A percentile compares a stretch with the other conserved stretches of the same genome.
Evolutionary conservation across 2,113 vertebrate genomes (phyloP).

Genomic region (Eonycteris spelaea): DNA sequence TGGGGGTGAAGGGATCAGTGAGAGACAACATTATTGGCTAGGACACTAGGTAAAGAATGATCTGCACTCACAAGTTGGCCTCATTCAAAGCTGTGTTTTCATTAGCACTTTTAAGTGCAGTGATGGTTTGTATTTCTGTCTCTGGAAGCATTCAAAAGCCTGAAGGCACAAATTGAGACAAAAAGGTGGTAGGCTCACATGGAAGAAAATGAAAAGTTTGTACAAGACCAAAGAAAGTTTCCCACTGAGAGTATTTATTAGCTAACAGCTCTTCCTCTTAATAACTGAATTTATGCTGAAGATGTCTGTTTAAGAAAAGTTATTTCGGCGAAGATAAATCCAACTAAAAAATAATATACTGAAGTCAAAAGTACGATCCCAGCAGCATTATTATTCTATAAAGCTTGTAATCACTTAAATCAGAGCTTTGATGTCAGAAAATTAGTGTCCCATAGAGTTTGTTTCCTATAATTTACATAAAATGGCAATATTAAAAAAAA

Average conservation of each 20-base stretch:
- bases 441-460: not conserved
- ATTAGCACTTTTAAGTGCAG: constrained; percentile 60
- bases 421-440: not conserved
- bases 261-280: not conserved
- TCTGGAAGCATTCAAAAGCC: constrained; percentile 51
- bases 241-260: not conserved
- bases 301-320: not conserved
- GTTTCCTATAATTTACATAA: not conserved
- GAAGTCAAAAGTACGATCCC: not conserved
- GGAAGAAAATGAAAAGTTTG: constrained; percentile 56
- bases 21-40: constrained; percentile 51
- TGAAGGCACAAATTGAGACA: constrained; percentile 48
- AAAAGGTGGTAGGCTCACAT: constrained; percentile 30
- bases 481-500: not conserved
- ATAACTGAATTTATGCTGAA: not conserved
- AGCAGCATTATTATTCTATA: not conserved
- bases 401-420: not conserved
- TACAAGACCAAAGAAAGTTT: constrained; percentile 34
- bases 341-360: not conserved
- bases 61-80: constrained; percentile 53
- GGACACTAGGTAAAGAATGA: constrained; percentile 68
- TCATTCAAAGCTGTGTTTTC: constrained; percentile 69
- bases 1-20: constrained; percentile 66
- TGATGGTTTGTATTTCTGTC: constrained; percentile 52
- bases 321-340: not conserved